Evolutionary conservation across 2,888 invertebrate species (phyloP).

Genomic region (Gymnocheta viridis): DNA sequence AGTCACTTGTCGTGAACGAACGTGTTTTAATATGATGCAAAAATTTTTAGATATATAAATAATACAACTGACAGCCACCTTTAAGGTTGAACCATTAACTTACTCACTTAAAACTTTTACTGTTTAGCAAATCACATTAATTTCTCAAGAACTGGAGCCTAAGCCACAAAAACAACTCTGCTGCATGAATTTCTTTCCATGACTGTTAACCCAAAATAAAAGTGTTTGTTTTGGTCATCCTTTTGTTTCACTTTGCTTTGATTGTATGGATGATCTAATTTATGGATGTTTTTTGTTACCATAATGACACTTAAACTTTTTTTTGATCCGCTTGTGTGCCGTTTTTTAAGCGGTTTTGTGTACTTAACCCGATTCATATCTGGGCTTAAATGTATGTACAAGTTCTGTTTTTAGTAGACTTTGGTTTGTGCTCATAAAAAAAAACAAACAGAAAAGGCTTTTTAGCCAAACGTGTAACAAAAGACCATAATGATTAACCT

Average conservation of each 20-base stretch:
- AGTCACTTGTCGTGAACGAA: too few species aligned
- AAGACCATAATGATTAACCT: slow-evolving; percentile 69
- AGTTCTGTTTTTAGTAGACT: slow-evolving; percentile 34
- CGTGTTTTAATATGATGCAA: too few species aligned
- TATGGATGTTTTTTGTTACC: slow-evolving; percentile 61
- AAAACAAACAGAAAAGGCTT: slow-evolving; percentile 18
- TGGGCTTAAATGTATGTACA: slow-evolving; percentile 54
- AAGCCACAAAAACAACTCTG: neutral
- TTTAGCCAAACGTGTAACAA: slow-evolving; percentile 58
- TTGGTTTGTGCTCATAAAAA: slow-evolving; percentile 28
- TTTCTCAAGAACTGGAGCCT: slow-evolving; percentile 26
- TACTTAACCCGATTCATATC: slow-evolving; percentile 69
- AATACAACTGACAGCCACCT: neutral
- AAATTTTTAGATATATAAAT: neutral
- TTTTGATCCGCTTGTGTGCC: slow-evolving; percentile 36
- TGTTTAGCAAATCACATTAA: slow-evolving; percentile 35
- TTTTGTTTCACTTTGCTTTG: slow-evolving; percentile 8
- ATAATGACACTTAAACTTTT: slow-evolving; percentile 52
- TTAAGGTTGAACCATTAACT: slow-evolving; percentile 17
- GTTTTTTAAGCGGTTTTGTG: slow-evolving; percentile 33
- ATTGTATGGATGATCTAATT: slow-evolving; percentile 47
- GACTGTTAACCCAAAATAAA: slow-evolving; percentile 24
- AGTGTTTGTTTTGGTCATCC: slow-evolving; percentile 29
- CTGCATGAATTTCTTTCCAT: slow-evolving; percentile 10
- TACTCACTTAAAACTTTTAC: slow-evolving; percentile 34